Conservation (phyloP, 2,113 vertebrate species). For the Brevimyrus niger region DNA sequence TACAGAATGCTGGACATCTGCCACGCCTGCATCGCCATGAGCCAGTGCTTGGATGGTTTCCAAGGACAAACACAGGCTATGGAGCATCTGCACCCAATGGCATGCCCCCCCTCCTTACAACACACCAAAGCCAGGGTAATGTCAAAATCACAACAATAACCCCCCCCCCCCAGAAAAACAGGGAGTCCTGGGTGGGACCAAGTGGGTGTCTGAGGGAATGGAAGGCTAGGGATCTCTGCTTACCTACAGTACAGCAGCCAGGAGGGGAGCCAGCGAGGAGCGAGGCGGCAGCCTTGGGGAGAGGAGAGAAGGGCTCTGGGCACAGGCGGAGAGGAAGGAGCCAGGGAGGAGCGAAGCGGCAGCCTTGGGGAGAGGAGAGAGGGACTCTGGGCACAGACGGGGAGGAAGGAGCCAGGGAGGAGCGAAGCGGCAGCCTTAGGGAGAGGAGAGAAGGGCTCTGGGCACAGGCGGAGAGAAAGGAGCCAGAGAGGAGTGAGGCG, state of each 20-base stretch:
- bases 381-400: not conserved
- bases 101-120: not conserved
- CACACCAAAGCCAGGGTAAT: not conserved
- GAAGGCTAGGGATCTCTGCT: constrained; percentile 6
- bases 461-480: not conserved
- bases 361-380: not conserved
- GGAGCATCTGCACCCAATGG: not conserved
- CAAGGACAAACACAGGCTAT: constrained; percentile 12
- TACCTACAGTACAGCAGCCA: not conserved
- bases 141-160: not conserved
- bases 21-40: constrained; percentile 32
- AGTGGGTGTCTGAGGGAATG: not conserved
- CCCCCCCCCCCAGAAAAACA: not conserved
- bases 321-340: no score
- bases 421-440: not conserved
- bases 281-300: not conserved
- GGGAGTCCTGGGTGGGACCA: not conserved
- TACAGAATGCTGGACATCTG: constrained; percentile 27
- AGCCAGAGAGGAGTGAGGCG: not conserved
- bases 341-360: not conserved
- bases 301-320: no score
- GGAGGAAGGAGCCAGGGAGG: constrained; percentile 8
- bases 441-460: no score
- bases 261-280: not conserved
- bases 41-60: constrained; percentile 40